Base-by-base conservation (phyloP, 2,888 invertebrate species). In the Pseudeuparius sepicola region DNA sequence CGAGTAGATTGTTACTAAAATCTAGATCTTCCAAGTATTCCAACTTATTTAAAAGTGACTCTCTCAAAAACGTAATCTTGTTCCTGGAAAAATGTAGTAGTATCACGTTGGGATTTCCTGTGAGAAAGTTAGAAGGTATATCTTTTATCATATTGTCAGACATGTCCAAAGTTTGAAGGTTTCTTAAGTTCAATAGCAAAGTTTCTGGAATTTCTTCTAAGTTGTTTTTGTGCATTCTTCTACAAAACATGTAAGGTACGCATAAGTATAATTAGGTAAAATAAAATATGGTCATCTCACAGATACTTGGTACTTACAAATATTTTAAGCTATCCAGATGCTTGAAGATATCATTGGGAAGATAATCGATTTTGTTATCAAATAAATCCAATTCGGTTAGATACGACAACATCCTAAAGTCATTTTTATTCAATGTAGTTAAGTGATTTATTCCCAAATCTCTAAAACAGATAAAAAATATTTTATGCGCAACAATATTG, bases 401-500 rank as follows among this genome's bases (percentile, higher is more conserved):
- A 14, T 73, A 70, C 3, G 67, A 65, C 62, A 84, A 66, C 5
- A 73, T 73, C 45, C 70, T 68, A 52, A 84, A 81, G 0, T 77
- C 71, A 40, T 75, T 73, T 53, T 77, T 77, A 56, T 82, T 75
- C 30, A 83, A 56, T 1, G 79, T 76, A 9, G 72, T 67, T 34
- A 83, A 56, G 44, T 68, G 68, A 55, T 84, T 84, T 3, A 77
- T 72, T 11, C 80, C 81, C 39, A 83, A 61, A 51, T 83, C 83
- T 36, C 84, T 84, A 61, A 42, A 71, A 71, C 31, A 18, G 25
- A 17, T 11, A 10, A 29, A 17, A 26, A 10, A 39, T n/a, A 25
- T 4, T n/a, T 31, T 20, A 20, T 6, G 6, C 6, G 20, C 6
- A 20, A 6, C 20, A 6, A 20, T 6, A 20, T 20, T 20, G 20